These are phyloP conservation scores for Pachycephala philippinensis DNA, from an alignment of 2,113 vertebrate genomes.

Conservation along the genomic window DNA sequence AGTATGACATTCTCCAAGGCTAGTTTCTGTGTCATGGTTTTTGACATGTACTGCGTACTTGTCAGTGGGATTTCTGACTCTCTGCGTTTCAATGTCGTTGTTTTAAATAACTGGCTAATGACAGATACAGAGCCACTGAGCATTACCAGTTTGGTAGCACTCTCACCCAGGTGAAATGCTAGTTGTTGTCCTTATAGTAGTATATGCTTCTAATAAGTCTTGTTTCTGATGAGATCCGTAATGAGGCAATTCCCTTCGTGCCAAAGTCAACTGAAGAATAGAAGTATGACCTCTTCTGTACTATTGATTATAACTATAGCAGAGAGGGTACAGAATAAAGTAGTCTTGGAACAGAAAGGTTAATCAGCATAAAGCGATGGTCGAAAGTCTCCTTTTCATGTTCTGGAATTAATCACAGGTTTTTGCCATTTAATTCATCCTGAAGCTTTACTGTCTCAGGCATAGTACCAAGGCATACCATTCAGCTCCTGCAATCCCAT, in stretches of 20 bases:
- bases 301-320: neutral
- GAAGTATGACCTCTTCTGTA: neutral
- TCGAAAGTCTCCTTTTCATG: neutral
- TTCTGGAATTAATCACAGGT: neutral
- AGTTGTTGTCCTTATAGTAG: neutral
- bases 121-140: neutral
- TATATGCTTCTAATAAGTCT: neutral
- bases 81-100: neutral
- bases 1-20: neutral
- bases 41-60: neutral
- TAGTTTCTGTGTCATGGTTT: neutral
- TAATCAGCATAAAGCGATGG: accelerated
- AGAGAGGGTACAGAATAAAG: neutral
- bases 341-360: neutral
- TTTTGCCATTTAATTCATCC: neutral
- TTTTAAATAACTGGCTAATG: neutral
- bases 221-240: neutral
- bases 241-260: neutral
- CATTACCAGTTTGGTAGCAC: neutral
- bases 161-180: neutral
- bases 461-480: neutral
- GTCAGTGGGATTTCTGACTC: neutral
- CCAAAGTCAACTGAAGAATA: neutral
- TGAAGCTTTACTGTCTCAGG: neutral
- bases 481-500: neutral